These are phyloP conservation scores for Lacerta bilineata DNA, from an alignment of 2,797 vertebrate genomes.

Conservation along the genomic window DNA sequence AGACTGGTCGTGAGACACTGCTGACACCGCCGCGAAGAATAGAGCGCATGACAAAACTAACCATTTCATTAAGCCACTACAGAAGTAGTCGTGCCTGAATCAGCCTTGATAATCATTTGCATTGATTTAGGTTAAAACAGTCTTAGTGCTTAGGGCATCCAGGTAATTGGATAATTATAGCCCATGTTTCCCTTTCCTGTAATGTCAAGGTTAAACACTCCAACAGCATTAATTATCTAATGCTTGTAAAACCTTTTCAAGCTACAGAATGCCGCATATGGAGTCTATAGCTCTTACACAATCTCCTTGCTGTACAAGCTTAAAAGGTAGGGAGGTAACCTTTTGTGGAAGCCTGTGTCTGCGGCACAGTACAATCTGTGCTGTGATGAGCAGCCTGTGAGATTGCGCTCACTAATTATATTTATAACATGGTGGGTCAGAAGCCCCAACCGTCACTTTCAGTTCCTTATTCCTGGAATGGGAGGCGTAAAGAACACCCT, in stretches of 20 bases:
- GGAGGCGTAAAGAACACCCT: neutral
- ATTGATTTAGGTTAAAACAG: neutral
- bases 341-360: neutral
- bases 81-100: neutral
- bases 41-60: neutral
- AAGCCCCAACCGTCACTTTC: slow-evolving; percentile 57
- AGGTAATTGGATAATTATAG: neutral
- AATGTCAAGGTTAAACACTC: neutral
- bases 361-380: neutral
- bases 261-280: neutral
- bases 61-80: neutral
- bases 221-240: neutral
- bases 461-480: slow-evolving; percentile 58
- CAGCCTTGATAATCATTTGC: too few species aligned
- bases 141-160: neutral
- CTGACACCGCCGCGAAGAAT: neutral
- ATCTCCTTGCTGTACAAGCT: neutral
- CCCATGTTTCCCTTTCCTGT: neutral
- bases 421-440: slow-evolving; percentile 31
- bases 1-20: neutral
- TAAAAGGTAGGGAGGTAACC: neutral
- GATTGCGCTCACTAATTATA: neutral
- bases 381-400: neutral
- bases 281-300: neutral
- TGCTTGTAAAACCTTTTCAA: neutral